These are phyloP conservation scores for Campoplex capitator DNA, from an alignment of 2,888 invertebrate species.

Conservation along the genomic window DNA sequence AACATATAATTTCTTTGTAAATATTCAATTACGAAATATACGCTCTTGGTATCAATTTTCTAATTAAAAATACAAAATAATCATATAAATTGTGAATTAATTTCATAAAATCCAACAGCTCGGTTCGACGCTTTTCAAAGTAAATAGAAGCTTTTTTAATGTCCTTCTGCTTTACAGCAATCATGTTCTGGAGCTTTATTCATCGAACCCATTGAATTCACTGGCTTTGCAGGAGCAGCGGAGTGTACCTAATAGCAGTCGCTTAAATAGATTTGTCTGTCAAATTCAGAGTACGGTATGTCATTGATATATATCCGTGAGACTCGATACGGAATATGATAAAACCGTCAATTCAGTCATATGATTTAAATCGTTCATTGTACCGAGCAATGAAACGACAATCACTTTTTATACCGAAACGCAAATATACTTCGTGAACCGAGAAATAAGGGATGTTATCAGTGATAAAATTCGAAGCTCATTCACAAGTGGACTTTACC, in stretches of 20 bases:
- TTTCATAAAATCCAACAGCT: background rate
- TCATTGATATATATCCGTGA: background rate
- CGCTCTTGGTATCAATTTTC: background rate
- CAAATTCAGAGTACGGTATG: slow-evolving; percentile 3
- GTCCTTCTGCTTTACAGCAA: background rate
- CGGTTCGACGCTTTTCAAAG: background rate
- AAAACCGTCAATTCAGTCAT: background rate
- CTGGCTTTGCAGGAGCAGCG: slow-evolving; percentile 30
- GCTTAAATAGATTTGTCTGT: background rate
- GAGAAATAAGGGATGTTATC: slow-evolving; percentile 29
- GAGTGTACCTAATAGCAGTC: slow-evolving; percentile 34
- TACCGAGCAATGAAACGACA: background rate
- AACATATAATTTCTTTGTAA: background rate
- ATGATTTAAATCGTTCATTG: slow-evolving; percentile 18
- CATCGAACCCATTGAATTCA: slow-evolving; percentile 16
- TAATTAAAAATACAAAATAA: background rate
- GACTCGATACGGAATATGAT: background rate
- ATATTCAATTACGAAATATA: background rate
- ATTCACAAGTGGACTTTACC: slow-evolving; percentile 10
- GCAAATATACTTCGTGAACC: background rate
- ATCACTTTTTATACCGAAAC: background rate
- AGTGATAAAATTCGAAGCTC: slow-evolving; percentile 25
- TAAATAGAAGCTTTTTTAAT: background rate
- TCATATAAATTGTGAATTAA: background rate
- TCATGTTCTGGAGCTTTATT: slow-evolving; percentile 16